These are phyloP conservation scores for Danaus plexippus DNA, from an alignment of 1,140 invertebrate species.

Conservation along the genomic window DNA sequence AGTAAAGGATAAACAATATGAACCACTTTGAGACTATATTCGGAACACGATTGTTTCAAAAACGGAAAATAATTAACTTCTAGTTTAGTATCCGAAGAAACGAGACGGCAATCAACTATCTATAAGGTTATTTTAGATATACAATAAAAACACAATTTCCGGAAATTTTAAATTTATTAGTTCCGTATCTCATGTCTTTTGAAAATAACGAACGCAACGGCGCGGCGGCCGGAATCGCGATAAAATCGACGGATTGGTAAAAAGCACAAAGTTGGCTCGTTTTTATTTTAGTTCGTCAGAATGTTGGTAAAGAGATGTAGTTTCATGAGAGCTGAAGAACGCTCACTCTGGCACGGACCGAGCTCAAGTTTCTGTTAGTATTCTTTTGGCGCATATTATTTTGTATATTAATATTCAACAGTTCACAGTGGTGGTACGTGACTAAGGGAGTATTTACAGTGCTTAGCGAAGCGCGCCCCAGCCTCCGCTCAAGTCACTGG, in stretches of 20 bases:
- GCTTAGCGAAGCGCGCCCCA: conserved; percentile 44
- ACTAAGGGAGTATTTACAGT: conserved; percentile 60
- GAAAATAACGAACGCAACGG: no score
- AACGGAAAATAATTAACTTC: no score
- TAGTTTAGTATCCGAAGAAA: no score
- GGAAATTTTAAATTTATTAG: not conserved
- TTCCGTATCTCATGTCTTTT: not conserved
- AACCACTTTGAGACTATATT: no score
- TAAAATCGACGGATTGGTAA: no score
- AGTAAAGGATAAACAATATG: no score
- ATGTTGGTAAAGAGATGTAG: conserved; percentile 12
- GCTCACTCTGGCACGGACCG: conserved; percentile 23
- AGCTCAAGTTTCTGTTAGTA: conserved; percentile 29
- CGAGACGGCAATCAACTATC: no score
- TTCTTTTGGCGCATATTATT: conserved; percentile 51
- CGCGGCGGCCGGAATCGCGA: no score
- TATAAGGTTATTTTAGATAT: no score
- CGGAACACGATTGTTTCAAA: no score
- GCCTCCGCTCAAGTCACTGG: conserved; percentile 8
- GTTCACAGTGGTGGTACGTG: conserved; percentile 51
- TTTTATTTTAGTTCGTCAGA: conserved; percentile 12
- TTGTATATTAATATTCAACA: conserved; percentile 64
- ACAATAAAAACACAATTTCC: no score
- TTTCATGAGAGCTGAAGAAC: conserved; percentile 22
- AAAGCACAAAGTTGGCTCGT: no score